These are phyloP conservation scores for Drosophila sulfurigaster DNA, from an alignment of 1,140 invertebrate genomes.

Conservation along the genomic window DNA sequence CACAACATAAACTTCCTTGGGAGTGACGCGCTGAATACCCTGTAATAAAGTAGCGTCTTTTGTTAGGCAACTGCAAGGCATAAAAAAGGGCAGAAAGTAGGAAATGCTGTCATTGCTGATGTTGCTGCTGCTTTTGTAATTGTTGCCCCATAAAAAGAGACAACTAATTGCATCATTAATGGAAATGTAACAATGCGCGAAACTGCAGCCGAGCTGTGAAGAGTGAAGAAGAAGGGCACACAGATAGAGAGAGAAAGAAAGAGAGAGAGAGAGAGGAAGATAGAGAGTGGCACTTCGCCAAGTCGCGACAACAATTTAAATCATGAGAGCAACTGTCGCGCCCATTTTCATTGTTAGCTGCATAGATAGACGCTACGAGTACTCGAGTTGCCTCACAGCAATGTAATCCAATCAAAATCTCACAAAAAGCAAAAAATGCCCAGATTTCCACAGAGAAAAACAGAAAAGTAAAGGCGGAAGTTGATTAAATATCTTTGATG, in stretches of 20 bases:
- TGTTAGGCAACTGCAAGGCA: neutral
- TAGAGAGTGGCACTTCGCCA: neutral
- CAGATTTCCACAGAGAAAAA: neutral
- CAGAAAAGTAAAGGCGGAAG: neutral
- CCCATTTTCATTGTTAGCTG: slow-evolving; percentile 9
- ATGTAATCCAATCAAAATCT: slow-evolving; percentile 3
- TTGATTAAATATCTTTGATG: neutral
- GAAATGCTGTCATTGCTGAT: slow-evolving; percentile 53
- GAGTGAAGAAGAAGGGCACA: neutral
- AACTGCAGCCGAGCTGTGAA: neutral
- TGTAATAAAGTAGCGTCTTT: too few relatives aligned
- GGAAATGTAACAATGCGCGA: slow-evolving; percentile 52
- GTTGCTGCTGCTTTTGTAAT: slow-evolving; percentile 25
- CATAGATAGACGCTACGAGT: neutral
- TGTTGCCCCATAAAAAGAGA: slow-evolving; percentile 55
- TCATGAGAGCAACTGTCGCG: slow-evolving; percentile 10
- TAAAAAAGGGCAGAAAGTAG: slow-evolving; percentile 37
- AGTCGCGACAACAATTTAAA: slow-evolving; percentile 4
- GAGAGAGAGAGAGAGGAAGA: neutral
- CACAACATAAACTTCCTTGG: too few relatives aligned
- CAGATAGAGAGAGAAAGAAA: too few relatives aligned
- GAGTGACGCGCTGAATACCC: too few relatives aligned
- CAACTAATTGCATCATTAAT: slow-evolving; percentile 74
- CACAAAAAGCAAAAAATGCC: too few relatives aligned
- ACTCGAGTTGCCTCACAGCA: neutral